A percentile compares a stretch with the other conserved stretches of the same genome.
phyloP scores from a whole-genome alignment of 2,113 vertebrate genomes.

The Sebastes schlegelii region DNA sequence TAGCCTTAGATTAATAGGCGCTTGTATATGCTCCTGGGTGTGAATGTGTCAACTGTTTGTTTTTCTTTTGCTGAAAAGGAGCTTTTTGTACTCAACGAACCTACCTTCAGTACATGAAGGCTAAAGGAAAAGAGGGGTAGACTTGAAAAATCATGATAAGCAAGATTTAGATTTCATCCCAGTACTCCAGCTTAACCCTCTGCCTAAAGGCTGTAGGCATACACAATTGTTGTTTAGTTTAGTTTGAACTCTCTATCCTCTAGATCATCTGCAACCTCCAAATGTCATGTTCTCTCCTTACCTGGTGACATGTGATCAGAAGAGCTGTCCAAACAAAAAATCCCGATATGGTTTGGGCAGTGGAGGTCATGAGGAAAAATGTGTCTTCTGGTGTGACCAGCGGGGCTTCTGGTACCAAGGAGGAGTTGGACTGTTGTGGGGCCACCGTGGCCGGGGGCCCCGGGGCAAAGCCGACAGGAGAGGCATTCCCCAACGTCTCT shows the following conservation, averaged over 20 bases:
- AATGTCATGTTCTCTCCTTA: slow-evolving; percentile 61
- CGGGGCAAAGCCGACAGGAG: slow-evolving; percentile 65
- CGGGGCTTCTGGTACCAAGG: slow-evolving; percentile 85
- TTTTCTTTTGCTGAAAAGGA: neutral
- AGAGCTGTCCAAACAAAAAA: slow-evolving; percentile 97
- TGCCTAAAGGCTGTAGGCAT: neutral
- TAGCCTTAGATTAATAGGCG: neutral
- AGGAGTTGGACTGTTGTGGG: slow-evolving; percentile 82
- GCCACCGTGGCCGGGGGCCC: slow-evolving; percentile 70
- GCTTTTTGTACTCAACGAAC: neutral
- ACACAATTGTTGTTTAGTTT: neutral
- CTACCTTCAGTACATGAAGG: neutral
- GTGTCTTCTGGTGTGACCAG: slow-evolving; percentile 88
- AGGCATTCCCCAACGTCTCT: slow-evolving; percentile 71
- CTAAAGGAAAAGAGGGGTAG: neutral
- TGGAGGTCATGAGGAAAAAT: slow-evolving; percentile 94
- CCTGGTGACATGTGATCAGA: slow-evolving; percentile 97
- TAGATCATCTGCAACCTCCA: neutral
- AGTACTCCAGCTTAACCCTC: neutral
- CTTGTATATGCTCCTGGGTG: neutral
- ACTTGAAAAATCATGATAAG: neutral
- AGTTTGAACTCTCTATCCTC: neutral
- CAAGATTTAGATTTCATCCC: neutral
- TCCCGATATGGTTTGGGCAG: slow-evolving; percentile 93
- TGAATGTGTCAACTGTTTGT: neutral